Evolutionary conservation across 2,888 invertebrate species (phyloP), one percentile per base, ranked within the genome.

Genomic region (Pemphredon lugubris): DNA sequence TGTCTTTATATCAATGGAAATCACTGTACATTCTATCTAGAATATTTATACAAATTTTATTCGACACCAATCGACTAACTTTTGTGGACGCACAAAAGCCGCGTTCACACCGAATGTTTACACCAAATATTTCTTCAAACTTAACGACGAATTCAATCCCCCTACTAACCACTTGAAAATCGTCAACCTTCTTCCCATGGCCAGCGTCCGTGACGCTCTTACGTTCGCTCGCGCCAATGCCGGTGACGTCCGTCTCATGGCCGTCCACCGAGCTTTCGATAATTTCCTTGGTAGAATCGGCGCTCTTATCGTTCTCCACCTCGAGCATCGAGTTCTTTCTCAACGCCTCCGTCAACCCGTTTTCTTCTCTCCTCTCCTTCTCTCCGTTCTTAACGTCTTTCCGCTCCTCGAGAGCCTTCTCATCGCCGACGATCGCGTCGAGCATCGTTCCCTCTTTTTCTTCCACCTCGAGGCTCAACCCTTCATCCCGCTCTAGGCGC

Each of bases 131-230:
- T 4, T 2, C 2, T 2, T 30, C 4, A 30, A 16, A 30, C 13
- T 32, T 6, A 0, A 6, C 9, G n/a, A n/a, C 4, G 11, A 21
- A 21, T 1, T n/a, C n/a, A 45, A 13, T 2, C 6, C 11, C 14
- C 45, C 13, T 58, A 81, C 83, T 71, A 55, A 83, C 83, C 85
- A 85, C 83, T 79, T 83, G 84, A 57, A 84, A 82, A 7, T 86
- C 86, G 5, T 86, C 85, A 11, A 39, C 42, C 14, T 59, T 85
- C 58, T 77, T 83, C 0, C 69, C 77, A 42, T 57, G 70, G 14
- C 44, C 48, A n/a, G 63, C 30, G 13, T 83, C 83, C n/a, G 34
- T 40, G 3, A 40, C 26, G 11, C 37, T 65, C 37, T 68, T 80
- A 23, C 68, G 82, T 23, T 85, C 86, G 0, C 63, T 57, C 9